Base-by-base conservation (phyloP, 1,140 invertebrate genomes). In the Drosophila leontia region DNA sequence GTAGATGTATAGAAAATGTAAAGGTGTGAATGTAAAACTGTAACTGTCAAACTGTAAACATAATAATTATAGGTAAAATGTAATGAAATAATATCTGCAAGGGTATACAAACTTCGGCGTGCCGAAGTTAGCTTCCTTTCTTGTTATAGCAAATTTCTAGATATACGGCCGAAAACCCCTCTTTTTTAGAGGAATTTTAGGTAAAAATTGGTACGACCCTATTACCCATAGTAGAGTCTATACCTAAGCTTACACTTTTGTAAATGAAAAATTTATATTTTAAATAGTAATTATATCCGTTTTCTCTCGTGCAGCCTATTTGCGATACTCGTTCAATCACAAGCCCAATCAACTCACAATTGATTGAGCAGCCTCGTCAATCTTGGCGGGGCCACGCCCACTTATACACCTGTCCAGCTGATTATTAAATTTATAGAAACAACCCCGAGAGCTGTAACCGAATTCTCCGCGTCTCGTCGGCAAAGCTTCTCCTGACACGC, bases 401-500 rank as follows among this genome's bases (percentile, higher is more conserved):
- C 26, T 57, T 58, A 76, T 76, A 37, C 48, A 60, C 44, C 69
- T 60, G n/a, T 42, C 37, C 44, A 37, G 69, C 69, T 60, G 69
- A 72, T 72, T 71, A 51, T 72, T 70, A 60, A 29, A 37, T 34
- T 23, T 29, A 71, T 51, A 60, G 26, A 51, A 71, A 7, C 29
- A 26, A 26, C 19, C 35, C 64, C 44, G 51, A 55, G 51, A 58
- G n/a, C n/a, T 57, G 35, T 17, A 34, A 45, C 50, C 29, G 23
- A 70, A 48, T 58, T 41, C 35, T 26, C 17, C 8, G 42, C 64
- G 53, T 67, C 60, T 62, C 47, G 37, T 41, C 68, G 68, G 71
- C 63, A 75, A 82, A 72, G 56, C 69, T 87, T 75, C 59, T 65
- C 8, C 41, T 50, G 50, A 62, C 84, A 87, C 85, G 84, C 85